Evolutionary conservation across 2,888 invertebrate genomes (phyloP).

Genomic region (Lathronympha strigana): DNA sequence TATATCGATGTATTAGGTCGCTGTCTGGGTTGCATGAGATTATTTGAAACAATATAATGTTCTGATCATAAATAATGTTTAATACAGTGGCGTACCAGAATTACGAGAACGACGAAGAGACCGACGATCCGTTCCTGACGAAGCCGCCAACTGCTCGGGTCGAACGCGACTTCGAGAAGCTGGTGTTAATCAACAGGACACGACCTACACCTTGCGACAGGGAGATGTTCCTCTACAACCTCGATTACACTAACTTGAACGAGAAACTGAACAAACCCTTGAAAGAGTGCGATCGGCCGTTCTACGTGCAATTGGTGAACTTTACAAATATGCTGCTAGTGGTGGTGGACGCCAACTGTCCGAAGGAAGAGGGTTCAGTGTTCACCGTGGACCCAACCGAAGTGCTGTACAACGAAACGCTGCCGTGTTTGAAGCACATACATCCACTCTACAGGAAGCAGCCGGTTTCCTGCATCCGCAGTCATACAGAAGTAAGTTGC

Average conservation of each 20-base stretch:
- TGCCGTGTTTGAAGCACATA: conserved; percentile 84
- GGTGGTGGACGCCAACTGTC: conserved; percentile 88
- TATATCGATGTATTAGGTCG: conserved; percentile 32
- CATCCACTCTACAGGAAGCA: conserved; percentile 86
- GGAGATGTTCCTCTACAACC: conserved; percentile 85
- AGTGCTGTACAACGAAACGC: conserved; percentile 84
- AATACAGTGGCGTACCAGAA: conserved; percentile 67
- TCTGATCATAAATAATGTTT: conserved; percentile 42
- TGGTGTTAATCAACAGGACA: conserved; percentile 89
- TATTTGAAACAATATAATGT: conserved; percentile 1
- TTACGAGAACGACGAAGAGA: conserved; percentile 81
- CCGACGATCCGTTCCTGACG: conserved; percentile 69
- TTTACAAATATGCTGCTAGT: conserved; percentile 91
- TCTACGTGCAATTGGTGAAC: conserved; percentile 89
- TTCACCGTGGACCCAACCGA: conserved; percentile 74
- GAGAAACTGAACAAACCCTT: conserved; percentile 78
- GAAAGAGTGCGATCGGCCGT: conserved; percentile 83
- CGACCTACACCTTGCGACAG: conserved; percentile 94
- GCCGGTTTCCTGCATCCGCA: conserved; percentile 90
- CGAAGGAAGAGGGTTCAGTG: conserved; percentile 73
- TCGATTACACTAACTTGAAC: conserved; percentile 76
- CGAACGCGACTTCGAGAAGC: conserved; percentile 85
- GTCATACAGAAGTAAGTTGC: conserved; percentile 87
- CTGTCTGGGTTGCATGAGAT: conserved; percentile 34
- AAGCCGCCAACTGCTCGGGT: conserved; percentile 73